These are phyloP conservation scores for Steinernema carpocapsae DNA, from an alignment of 2,888 invertebrate species.

Conservation along the genomic window DNA sequence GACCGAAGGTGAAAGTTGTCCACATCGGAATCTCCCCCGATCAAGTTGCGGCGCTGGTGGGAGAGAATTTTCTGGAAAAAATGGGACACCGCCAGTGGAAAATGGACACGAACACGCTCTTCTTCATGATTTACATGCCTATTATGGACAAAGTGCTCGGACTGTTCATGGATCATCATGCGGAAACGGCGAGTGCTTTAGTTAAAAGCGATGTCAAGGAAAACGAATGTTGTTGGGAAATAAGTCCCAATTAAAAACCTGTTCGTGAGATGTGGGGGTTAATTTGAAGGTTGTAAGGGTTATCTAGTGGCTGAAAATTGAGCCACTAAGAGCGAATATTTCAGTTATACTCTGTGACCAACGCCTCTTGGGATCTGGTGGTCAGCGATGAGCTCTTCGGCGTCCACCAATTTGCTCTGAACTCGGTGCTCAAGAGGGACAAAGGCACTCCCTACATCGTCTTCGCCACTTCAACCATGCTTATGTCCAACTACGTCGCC, in stretches of 20 bases:
- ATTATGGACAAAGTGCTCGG: slow-evolving; percentile 27
- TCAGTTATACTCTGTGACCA: slow-evolving; percentile 3
- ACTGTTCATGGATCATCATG: not conserved
- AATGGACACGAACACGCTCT: not conserved
- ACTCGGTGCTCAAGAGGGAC: not conserved
- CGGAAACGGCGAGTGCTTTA: not conserved
- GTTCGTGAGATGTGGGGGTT: too few species aligned
- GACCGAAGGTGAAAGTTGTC: slow-evolving; percentile 15
- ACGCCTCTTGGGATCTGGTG: slow-evolving; percentile 7
- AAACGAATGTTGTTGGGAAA: too few species aligned
- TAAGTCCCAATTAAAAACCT: too few species aligned
- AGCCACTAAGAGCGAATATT: not conserved
- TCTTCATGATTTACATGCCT: not conserved
- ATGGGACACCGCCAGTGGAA: slow-evolving; percentile 15
- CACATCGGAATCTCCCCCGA: slow-evolving; percentile 7
- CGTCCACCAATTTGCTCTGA: slow-evolving; percentile 25
- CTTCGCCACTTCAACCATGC: slow-evolving; percentile 20
- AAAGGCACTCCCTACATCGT: slow-evolving; percentile 16
- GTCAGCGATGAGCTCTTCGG: slow-evolving; percentile 28
- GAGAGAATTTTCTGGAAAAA: not conserved
- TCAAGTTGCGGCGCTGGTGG: not conserved
- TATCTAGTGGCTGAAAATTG: too few species aligned
- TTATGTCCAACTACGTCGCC: not conserved
- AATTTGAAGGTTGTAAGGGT: too few species aligned
- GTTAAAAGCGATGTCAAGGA: too few species aligned